These are phyloP conservation scores for Myrmophylax atrothorax DNA, from an alignment of 2,113 vertebrate species.

Conservation along the genomic window DNA sequence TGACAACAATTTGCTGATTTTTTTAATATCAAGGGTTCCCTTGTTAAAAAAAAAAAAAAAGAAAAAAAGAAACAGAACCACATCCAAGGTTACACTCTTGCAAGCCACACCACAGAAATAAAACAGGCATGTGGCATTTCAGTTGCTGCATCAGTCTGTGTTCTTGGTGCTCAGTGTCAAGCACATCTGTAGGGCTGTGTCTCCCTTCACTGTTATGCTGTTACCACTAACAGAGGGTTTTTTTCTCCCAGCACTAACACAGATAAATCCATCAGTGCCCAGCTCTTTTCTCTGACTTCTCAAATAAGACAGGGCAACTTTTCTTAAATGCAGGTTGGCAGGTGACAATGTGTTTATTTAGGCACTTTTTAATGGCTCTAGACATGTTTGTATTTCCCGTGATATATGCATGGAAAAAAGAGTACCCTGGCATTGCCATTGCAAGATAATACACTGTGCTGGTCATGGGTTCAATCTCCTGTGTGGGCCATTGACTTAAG, in stretches of 20 bases:
- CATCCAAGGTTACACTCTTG: rapidly evolving
- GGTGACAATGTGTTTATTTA: neutral
- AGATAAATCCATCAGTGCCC: neutral
- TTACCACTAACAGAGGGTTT: neutral
- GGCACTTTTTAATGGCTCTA: neutral
- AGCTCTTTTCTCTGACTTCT: neutral
- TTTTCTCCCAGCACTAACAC: neutral
- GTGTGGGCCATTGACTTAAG: too few species aligned
- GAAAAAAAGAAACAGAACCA: neutral
- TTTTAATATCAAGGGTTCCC: neutral
- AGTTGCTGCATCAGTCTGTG: neutral
- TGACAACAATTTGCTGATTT: neutral
- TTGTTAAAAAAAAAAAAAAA: neutral
- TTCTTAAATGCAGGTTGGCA: neutral
- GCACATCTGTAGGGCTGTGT: neutral
- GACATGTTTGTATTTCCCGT: neutral
- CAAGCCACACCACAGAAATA: neutral
- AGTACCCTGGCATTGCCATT: neutral
- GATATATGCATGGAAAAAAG: neutral
- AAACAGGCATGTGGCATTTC: neutral
- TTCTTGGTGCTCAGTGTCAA: neutral
- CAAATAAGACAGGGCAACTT: neutral
- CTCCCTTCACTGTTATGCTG: neutral
- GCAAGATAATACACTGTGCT: neutral
- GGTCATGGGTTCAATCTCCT: too few species aligned